phyloP scores from a whole-genome alignment of 2,888 invertebrate genomes.

The Zhuqinia jingwanae region DNA sequence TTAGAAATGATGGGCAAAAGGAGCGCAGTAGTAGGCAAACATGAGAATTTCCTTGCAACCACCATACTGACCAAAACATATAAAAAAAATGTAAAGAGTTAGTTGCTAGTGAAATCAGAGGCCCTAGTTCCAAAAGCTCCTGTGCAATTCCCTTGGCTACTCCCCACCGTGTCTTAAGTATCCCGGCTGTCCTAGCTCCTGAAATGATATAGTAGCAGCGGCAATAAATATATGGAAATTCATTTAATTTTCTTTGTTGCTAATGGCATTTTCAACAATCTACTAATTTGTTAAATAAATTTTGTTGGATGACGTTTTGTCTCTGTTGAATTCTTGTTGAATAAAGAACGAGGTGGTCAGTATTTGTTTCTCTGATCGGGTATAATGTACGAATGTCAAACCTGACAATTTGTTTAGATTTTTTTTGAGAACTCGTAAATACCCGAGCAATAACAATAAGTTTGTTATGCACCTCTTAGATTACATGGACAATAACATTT shows the following conservation, averaged over 20 bases:
- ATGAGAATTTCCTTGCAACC: constrained; percentile 60
- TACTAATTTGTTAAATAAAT: constrained; percentile 28
- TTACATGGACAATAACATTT: too few relatives aligned
- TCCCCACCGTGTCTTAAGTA: constrained; percentile 72
- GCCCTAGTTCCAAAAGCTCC: too few relatives aligned
- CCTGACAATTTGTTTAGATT: constrained; percentile 41
- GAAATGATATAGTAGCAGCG: constrained; percentile 66
- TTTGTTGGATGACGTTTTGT: constrained; percentile 18
- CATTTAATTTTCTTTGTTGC: constrained; percentile 48
- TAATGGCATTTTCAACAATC: constrained; percentile 19
- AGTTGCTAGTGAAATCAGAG: too few relatives aligned
- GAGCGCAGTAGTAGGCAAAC: constrained; percentile 48
- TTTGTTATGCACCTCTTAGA: background rate
- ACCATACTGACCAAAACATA: too few relatives aligned
- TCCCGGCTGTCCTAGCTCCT: constrained; percentile 71
- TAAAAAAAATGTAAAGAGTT: too few relatives aligned
- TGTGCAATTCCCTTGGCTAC: constrained; percentile 66
- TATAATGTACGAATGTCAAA: constrained; percentile 23
- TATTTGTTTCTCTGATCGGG: background rate
- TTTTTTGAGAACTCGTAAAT: constrained; percentile 20
- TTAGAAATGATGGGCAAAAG: constrained; percentile 49
- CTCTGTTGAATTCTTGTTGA: too few relatives aligned
- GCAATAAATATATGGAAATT: constrained; percentile 40
- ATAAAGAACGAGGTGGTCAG: constrained; percentile 50
- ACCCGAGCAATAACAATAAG: background rate